Evolutionary conservation across 2,113 vertebrate species (phyloP).

Genomic region (Etia nguti): DNA sequence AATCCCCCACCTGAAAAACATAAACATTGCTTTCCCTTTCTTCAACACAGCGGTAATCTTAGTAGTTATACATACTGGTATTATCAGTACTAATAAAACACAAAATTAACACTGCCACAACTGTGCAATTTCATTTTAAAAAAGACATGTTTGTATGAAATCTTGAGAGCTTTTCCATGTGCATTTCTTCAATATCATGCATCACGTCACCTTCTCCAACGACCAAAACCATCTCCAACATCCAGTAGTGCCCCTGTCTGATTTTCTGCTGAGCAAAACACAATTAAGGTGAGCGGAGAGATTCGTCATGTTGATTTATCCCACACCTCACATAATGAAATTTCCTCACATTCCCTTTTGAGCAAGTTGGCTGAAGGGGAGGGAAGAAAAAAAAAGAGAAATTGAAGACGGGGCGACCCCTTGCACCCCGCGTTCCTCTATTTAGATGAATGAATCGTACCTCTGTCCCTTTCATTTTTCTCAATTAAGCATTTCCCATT

Average conservation of each 20-base stretch:
- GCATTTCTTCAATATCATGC: background rate
- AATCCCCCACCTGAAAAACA: background rate
- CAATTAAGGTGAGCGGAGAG: slow-evolving; percentile 56
- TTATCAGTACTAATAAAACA: background rate
- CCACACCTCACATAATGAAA: slow-evolving; percentile 59
- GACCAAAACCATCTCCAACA: slow-evolving; percentile 3
- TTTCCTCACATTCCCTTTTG: slow-evolving; percentile 54
- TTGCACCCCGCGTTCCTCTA: background rate
- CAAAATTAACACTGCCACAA: background rate
- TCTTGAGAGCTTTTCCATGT: background rate
- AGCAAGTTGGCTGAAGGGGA: slow-evolving; percentile 33
- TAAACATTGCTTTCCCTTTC: background rate
- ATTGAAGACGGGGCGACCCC: slow-evolving; percentile 34
- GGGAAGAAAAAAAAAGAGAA: background rate
- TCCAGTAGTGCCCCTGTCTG: background rate
- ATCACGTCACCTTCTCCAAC: background rate
- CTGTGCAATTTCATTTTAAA: background rate
- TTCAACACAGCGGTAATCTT: background rate
- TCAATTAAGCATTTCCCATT: slow-evolving; percentile 69
- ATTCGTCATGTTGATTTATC: slow-evolving; percentile 73
- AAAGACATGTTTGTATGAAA: background rate
- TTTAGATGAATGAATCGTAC: slow-evolving; percentile 65
- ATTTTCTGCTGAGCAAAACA: slow-evolving; percentile 63
- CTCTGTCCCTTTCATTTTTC: slow-evolving; percentile 62
- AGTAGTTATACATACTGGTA: background rate